Percentiles rank a stretch among this genome's conserved stretches.
These are phyloP conservation scores for Paramormyrops hopkinsi DNA, from an alignment of 2,797 vertebrate species.

Conservation along the genomic window DNA sequence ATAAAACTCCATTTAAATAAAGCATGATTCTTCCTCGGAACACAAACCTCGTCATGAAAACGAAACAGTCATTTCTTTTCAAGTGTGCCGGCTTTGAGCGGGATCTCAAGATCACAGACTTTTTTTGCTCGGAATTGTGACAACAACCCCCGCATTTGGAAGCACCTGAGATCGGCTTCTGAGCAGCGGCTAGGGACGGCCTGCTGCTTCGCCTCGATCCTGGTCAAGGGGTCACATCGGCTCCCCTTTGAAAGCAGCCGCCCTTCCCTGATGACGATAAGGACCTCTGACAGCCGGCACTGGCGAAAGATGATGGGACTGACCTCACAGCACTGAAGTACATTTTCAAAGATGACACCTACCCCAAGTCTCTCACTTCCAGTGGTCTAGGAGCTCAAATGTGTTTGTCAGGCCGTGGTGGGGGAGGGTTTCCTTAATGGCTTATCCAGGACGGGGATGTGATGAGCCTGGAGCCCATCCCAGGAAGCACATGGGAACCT, in stretches of 20 bases:
- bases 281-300: not conserved
- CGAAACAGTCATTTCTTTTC: not conserved
- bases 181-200: not conserved
- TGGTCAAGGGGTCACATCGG: not conserved
- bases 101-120: not conserved
- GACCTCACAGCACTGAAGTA: not conserved
- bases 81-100: not conserved
- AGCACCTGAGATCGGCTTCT: not conserved
- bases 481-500: not conserved
- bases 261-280: conserved; percentile 8
- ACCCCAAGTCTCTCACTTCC: not conserved
- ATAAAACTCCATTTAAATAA: not conserved
- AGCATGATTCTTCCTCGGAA: not conserved
- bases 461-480: not conserved
- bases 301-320: not conserved
- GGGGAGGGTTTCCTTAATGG: not conserved
- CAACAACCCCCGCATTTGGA: not conserved
- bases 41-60: not conserved
- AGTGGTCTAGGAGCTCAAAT: not conserved
- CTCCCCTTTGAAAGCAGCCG: not conserved
- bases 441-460: not conserved
- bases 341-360: not conserved
- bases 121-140: not conserved
- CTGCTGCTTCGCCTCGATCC: not conserved
- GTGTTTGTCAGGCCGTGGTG: not conserved